Percentiles rank a stretch among this genome's conserved stretches.
These are phyloP conservation scores for Tetheella fluctuosa DNA, from an alignment of 2,888 invertebrate genomes.

Conservation along the genomic window DNA sequence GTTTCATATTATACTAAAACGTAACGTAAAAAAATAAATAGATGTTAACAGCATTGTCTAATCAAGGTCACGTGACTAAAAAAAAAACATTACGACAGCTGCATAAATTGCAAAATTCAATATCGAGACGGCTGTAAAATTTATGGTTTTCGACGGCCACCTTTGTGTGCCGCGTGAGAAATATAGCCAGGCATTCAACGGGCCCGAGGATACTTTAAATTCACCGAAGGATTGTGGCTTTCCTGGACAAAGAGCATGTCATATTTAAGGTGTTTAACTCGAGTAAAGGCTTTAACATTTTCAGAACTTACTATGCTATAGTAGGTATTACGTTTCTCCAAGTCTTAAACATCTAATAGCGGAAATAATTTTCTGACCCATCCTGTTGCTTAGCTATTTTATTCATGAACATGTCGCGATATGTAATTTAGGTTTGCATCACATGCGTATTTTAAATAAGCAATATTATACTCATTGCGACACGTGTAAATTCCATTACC, in stretches of 20 bases:
- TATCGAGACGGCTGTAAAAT: slow-evolving; percentile 69
- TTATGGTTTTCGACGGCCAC: slow-evolving; percentile 65
- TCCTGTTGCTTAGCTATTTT: background rate
- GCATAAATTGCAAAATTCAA: slow-evolving; percentile 71
- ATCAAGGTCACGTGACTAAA: slow-evolving; percentile 51
- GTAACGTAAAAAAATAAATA: slow-evolving; percentile 32
- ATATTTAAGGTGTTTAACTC: slow-evolving; percentile 43
- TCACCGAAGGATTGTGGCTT: slow-evolving; percentile 58
- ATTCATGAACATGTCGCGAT: background rate
- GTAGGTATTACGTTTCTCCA: slow-evolving; percentile 24
- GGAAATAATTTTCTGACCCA: slow-evolving; percentile 2
- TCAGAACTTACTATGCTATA: slow-evolving; percentile 38
- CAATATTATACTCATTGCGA: slow-evolving; percentile 36
- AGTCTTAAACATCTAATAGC: background rate
- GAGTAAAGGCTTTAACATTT: slow-evolving; percentile 38
- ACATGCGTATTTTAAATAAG: slow-evolving; percentile 32
- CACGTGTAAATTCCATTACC: slow-evolving; percentile 57
- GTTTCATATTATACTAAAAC: slow-evolving; percentile 23
- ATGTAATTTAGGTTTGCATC: slow-evolving; percentile 38
- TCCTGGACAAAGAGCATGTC: slow-evolving; percentile 52
- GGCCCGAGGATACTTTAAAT: slow-evolving; percentile 60
- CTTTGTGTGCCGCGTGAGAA: slow-evolving; percentile 65
- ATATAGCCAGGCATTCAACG: slow-evolving; percentile 62
- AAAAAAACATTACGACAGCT: slow-evolving; percentile 52
- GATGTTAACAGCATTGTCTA: slow-evolving; percentile 36